Conservation (phyloP, 2,113 vertebrate species). For the Stigmatopora nigra region DNA sequence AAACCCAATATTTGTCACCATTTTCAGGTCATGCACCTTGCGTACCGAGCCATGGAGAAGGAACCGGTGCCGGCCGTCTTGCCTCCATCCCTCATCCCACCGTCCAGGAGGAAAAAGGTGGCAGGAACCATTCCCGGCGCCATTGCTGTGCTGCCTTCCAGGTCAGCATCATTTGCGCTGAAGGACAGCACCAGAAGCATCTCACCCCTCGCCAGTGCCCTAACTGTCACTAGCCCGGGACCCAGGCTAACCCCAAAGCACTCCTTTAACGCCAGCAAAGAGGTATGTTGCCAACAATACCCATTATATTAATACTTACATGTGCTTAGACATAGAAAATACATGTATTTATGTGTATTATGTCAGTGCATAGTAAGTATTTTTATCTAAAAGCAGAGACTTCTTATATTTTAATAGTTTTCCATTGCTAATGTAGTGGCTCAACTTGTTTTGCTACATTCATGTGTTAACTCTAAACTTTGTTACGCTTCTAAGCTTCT, state of each 20-base stretch:
- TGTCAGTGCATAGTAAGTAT: no score
- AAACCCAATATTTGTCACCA: not conserved
- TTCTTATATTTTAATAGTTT: slow-evolving; percentile 10
- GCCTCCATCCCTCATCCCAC: slow-evolving; percentile 81
- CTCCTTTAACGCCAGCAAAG: slow-evolving; percentile 69
- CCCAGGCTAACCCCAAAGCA: slow-evolving; percentile 83
- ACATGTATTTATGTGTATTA: no score
- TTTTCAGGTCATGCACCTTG: slow-evolving; percentile 89
- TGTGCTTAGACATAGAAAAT: no score
- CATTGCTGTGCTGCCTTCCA: slow-evolving; percentile 81
- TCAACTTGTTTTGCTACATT: slow-evolving; percentile 57
- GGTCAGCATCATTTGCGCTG: slow-evolving; percentile 63
- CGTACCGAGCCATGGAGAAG: slow-evolving; percentile 90
- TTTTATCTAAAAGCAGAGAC: not conserved
- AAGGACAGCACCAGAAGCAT: slow-evolving; percentile 82
- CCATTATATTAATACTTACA: no score
- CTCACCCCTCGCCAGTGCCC: slow-evolving; percentile 64
- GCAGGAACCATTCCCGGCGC: slow-evolving; percentile 75
- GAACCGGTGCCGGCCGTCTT: slow-evolving; percentile 81
- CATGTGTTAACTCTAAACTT: slow-evolving; percentile 9
- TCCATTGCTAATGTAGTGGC: slow-evolving; percentile 10
- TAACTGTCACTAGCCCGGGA: slow-evolving; percentile 65
- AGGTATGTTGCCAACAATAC: slow-evolving; percentile 57
- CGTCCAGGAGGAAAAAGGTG: slow-evolving; percentile 84
- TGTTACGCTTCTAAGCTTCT: slow-evolving; percentile 21